Evolutionary conservation across 2,888 invertebrate species (phyloP).

Genomic region (Oscheius sp.): DNA sequence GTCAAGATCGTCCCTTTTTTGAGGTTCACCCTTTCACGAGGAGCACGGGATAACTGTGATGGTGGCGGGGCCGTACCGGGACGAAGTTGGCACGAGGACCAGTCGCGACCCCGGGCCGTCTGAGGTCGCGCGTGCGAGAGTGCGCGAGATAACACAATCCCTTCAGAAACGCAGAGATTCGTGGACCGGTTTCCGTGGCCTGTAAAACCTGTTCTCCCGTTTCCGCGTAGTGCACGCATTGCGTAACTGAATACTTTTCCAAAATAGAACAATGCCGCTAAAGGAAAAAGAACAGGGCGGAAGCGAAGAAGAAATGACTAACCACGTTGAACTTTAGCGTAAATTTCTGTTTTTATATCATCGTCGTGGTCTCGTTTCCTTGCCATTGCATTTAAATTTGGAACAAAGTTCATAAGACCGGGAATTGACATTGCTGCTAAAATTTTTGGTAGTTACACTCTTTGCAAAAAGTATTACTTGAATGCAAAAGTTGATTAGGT

Average conservation of each 20-base stretch:
- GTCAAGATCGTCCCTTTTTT: slow-evolving; percentile 16
- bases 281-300: slow-evolving; percentile 1
- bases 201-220: slow-evolving; percentile 30
- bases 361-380: slow-evolving; percentile 58
- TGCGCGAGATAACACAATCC: slow-evolving; percentile 20
- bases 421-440: slow-evolving; percentile 35
- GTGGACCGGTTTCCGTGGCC: slow-evolving; percentile 29
- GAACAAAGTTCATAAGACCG: slow-evolving; percentile 39
- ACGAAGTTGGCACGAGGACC: slow-evolving; percentile 38
- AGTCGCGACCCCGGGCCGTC: slow-evolving; percentile 37
- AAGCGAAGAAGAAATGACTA: slow-evolving; percentile 26
- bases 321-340: slow-evolving; percentile 69
- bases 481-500: slow-evolving; percentile 46
- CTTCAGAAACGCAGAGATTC: slow-evolving; percentile 13
- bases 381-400: slow-evolving; percentile 25
- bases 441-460: not conserved
- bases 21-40: slow-evolving; percentile 10
- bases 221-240: slow-evolving; percentile 36
- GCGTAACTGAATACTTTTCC: slow-evolving; percentile 34
- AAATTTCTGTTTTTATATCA: slow-evolving; percentile 61
- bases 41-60: not conserved
- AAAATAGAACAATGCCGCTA: slow-evolving; percentile 26
- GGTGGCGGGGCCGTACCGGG: slow-evolving; percentile 31
- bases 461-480: slow-evolving; percentile 15
- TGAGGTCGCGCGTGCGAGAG: slow-evolving; percentile 37